Conservation (phyloP, 2,113 vertebrate genomes). For the Thinocorus orbignyianus region DNA sequence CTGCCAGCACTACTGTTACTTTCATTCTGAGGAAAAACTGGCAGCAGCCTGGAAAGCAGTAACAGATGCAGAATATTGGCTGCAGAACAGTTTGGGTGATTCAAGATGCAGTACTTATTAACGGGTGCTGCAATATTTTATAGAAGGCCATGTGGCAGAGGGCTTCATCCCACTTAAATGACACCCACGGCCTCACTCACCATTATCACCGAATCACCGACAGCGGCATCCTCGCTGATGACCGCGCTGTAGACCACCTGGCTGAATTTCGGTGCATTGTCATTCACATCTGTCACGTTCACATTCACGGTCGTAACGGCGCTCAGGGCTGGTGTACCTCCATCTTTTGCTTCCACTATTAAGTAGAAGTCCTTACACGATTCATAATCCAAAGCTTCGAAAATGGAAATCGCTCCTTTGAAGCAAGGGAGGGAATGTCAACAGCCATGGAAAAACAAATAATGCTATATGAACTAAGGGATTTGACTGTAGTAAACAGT, state of each 20-base stretch:
- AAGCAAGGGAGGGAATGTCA: slow-evolving; percentile 48
- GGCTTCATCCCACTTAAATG: rapidly evolving
- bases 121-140: neutral
- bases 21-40: neutral
- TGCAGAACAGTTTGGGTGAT: neutral
- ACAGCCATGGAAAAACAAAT: neutral
- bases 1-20: neutral
- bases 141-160: neutral
- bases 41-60: neutral
- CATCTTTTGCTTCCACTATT: slow-evolving; percentile 92
- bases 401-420: slow-evolving; percentile 87
- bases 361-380: slow-evolving; percentile 91
- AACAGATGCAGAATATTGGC: rapidly evolving
- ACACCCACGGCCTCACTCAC: slow-evolving; percentile 47
- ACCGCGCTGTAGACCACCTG: slow-evolving; percentile 84
- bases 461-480: neutral
- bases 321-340: slow-evolving; percentile 88
- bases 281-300: slow-evolving; percentile 94
- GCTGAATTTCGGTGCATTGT: slow-evolving; percentile 90
- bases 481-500: neutral
- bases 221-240: slow-evolving; percentile 86
- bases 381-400: slow-evolving; percentile 89
- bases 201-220: slow-evolving; percentile 86
- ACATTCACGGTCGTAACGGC: slow-evolving; percentile 89
- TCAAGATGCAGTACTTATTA: neutral